A percentile compares a stretch with the other conserved stretches of the same genome.
Conservation (phyloP, 2,113 vertebrate species). For the Siniperca knerii region DNA sequence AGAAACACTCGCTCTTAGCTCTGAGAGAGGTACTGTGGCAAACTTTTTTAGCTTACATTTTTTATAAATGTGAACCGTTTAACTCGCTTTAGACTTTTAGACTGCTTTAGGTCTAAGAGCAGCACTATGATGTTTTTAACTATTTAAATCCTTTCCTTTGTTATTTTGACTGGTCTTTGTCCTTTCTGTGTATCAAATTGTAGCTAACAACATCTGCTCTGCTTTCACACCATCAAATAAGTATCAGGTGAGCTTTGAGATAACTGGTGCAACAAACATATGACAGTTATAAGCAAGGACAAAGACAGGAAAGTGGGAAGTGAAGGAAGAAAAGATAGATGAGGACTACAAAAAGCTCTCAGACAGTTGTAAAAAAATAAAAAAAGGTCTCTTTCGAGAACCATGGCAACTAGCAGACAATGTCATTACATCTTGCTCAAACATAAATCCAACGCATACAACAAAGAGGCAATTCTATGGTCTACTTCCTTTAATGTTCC, state of each 20-base stretch:
- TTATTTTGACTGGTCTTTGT: background rate
- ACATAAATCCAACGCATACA: slow-evolving; percentile 67
- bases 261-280: slow-evolving; percentile 27
- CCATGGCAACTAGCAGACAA: slow-evolving; percentile 60
- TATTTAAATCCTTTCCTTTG: background rate
- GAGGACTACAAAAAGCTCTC: slow-evolving; percentile 30
- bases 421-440: slow-evolving; percentile 67
- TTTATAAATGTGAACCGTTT: background rate
- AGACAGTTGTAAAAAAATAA: background rate
- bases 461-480: slow-evolving; percentile 66
- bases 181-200: background rate
- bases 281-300: slow-evolving; percentile 28
- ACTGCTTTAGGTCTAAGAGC: no score
- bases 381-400: slow-evolving; percentile 44
- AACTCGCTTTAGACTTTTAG: background rate
- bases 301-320: slow-evolving; percentile 18
- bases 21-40: background rate
- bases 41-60: background rate
- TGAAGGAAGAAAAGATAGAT: slow-evolving; percentile 29
- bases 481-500: slow-evolving; percentile 65
- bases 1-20: background rate
- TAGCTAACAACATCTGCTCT: slow-evolving; percentile 15
- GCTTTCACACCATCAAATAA: slow-evolving; percentile 24
- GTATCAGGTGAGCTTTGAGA: slow-evolving; percentile 13
- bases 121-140: background rate